Evolutionary conservation across 2,113 vertebrate genomes (phyloP), one percentile per base, ranked within the genome.

Genomic region (Lonchura striata): DNA sequence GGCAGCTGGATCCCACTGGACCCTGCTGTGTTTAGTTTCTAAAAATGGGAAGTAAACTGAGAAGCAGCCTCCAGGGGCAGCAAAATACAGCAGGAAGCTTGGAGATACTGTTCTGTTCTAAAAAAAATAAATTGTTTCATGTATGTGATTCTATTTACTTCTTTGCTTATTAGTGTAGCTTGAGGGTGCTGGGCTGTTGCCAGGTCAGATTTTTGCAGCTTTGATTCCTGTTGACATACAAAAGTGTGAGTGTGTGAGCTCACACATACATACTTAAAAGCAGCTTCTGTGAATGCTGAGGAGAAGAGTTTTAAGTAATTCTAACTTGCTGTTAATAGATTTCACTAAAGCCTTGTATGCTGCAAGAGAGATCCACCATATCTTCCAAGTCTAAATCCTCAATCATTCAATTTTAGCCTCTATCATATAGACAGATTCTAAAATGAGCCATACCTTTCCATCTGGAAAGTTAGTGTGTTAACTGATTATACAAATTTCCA

Each of bases 1-100:
- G 93, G 95, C 95, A 96, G 90, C 88, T 95, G 93, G 88, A 97
- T 97, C 96, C 94, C 96, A 97, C 95, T 95, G 94, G 94, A 95
- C 92, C 94, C 93, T 75, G 95, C 95, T 96, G 96, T 65, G 95
- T 77, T 96, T 54, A 77, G 88, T 81, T 95, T 93, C 96, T 96
- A 95, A 93, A 96, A 96, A 95, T 96, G 76, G 95, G 76, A 95
- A 94, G 72, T 94, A 49, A 94, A 94, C 53, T 0, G 20, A 95
- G 91, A 39, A 92, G 93, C 75, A 94, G 91, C 91, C 94, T 95
- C 95, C 94, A 95, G 90, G 71, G 93, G 94, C 90, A 94, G 96
- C 90, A 97, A 86, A 96, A 94, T 97, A 81, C 95, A 90, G 95
- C 85, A 96, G 95, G 92, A 97, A 96, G 72, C 88, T 56, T 71